Evolutionary conservation across 1,140 invertebrate genomes (phyloP), one percentile per base, ranked within the genome.

Genomic region (Drosophila pruinosa): DNA sequence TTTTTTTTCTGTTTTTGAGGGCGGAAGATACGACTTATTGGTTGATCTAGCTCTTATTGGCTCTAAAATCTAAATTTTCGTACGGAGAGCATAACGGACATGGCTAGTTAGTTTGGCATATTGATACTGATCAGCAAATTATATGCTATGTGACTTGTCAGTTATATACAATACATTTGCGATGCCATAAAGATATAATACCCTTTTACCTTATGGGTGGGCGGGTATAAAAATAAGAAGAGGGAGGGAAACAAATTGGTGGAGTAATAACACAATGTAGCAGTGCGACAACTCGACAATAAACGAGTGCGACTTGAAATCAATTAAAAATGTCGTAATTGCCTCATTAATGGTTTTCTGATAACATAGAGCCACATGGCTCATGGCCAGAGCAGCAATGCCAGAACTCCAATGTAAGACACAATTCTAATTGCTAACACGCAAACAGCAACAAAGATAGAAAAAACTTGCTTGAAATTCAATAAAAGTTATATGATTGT

Each of bases 291-390:
- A 53, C 28, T 47, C 36, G 52, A 52, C 72, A 76, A 62, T 71
- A 70, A 56, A 62, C 58, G 50, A 73, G 57, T 72, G 68, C 77
- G 69, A 77, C 77, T 77, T 72, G 74, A 86, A 86, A 86, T 77
- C 81, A 85, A 85, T 85, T 85, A 85, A 85, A 85, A 85, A 53
- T 74, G 78, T 85, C 82, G 81, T 85, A 85, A 85, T 85, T 85
- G 77, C 78, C 73, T 73, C 81, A 57, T 85, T 85, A 85, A 85
- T 85, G 81, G 81, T 86, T 85, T 81, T 85, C 81, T 81, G 81
- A 85, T 85, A 78, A 85, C 78, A 78, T 82, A 82, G 74, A 70
- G 38, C 47, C 61, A 48, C 62, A 78, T 69, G 72, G 75, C 74
- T 72, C 58, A 52, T 39, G 75, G 62, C 78, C 74, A 82, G 61